Conservation (phyloP, 2,113 vertebrate genomes). For the Suncus etruscus region DNA sequence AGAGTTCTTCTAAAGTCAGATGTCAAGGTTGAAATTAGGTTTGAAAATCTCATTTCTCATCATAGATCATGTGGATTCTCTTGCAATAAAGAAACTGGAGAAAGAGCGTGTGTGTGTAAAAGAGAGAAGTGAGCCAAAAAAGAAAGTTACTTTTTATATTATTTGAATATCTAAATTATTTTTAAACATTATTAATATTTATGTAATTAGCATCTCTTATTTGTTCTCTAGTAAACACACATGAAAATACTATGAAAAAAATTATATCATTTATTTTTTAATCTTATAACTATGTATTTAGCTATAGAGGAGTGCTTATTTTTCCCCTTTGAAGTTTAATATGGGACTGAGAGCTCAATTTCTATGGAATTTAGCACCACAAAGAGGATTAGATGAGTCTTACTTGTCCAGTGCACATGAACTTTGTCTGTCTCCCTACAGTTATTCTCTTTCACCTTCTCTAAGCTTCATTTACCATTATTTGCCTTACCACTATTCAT, state of each 20-base stretch:
- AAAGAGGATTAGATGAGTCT: not conserved
- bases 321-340: constrained; percentile 36
- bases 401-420: not conserved
- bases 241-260: constrained; percentile 19
- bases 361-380: constrained; percentile 34
- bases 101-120: no score
- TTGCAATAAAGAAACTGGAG: not conserved
- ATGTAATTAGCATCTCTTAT: constrained; percentile 1
- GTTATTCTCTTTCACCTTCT: not conserved
- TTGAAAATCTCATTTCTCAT: not conserved
- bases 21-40: not conserved
- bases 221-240: constrained; percentile 20
- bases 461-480: not conserved
- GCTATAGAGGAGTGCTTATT: not conserved
- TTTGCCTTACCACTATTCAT: not conserved
- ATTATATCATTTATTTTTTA: not conserved
- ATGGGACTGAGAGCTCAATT: constrained; percentile 38
- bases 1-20: not conserved
- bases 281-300: not conserved
- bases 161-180: not conserved
- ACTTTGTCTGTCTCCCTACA: not conserved
- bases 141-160: constrained; percentile 8
- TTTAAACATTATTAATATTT: not conserved
- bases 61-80: not conserved
- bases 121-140: not conserved